These are phyloP conservation scores for Lycopodina hypogea DNA, from an alignment of 37 sponge, comb jelly and placozoan genomes.

Conservation along the genomic window DNA sequence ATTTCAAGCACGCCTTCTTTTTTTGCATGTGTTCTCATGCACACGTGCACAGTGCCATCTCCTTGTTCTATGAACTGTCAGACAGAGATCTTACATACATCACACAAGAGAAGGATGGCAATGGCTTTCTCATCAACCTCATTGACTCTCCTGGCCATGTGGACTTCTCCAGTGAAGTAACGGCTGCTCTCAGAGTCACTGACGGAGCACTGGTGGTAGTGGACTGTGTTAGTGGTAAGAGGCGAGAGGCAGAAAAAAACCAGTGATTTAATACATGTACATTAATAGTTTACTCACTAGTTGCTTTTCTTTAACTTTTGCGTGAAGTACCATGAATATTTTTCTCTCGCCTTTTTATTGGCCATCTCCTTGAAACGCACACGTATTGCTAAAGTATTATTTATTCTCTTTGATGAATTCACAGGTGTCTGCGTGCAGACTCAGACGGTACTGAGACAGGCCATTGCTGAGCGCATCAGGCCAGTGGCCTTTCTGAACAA, in stretches of 20 bases:
- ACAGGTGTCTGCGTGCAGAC: constrained; percentile 97
- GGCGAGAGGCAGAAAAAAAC: not conserved
- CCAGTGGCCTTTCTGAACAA: constrained; percentile 99
- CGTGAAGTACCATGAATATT: too few relatives aligned
- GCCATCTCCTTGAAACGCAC: too few relatives aligned
- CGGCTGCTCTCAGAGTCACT: constrained; percentile 97
- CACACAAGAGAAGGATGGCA: constrained; percentile 75
- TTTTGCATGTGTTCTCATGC: not conserved
- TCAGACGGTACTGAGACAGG: constrained; percentile 96
- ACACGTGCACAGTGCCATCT: constrained; percentile 65
- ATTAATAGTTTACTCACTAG: not conserved
- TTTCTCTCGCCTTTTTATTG: too few relatives aligned
- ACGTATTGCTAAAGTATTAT: too few relatives aligned
- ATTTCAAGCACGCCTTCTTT: not conserved
- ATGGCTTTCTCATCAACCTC: constrained; percentile 98
- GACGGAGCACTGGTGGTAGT: constrained; percentile 99
- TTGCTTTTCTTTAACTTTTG: too few relatives aligned
- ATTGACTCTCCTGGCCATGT: constrained; percentile 99
- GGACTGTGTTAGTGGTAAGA: constrained; percentile 96
- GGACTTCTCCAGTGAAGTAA: constrained; percentile 97
- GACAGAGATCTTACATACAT: constrained; percentile 79
- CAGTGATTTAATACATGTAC: not conserved
- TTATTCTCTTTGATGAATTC: too few relatives aligned
- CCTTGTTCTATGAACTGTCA: constrained; percentile 93
- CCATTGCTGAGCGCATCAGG: constrained; percentile 95